Conservation (phyloP, 2,888 invertebrate species). For the Caenorhabditis becei region DNA sequence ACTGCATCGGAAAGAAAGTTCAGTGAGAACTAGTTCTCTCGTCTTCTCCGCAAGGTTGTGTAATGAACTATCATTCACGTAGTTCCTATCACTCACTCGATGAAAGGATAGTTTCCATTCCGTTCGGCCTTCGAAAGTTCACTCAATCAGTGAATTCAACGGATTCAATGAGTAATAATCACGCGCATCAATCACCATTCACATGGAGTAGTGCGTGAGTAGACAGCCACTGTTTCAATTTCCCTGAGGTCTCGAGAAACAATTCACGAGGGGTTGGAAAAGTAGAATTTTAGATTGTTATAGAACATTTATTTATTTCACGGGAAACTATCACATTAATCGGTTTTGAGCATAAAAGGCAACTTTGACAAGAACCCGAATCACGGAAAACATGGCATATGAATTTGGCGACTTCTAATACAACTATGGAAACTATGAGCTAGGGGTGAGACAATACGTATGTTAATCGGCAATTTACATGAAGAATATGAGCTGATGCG, state of each 20-base stretch:
- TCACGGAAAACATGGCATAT: conserved; percentile 3
- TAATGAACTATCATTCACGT: conserved; percentile 42
- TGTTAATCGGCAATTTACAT: neutral
- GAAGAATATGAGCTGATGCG: neutral
- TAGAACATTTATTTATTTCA: neutral
- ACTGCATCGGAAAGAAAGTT: conserved; percentile 11
- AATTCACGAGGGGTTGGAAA: neutral
- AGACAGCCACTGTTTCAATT: neutral
- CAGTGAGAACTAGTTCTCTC: conserved; percentile 33
- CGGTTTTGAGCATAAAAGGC: conserved; percentile 24
- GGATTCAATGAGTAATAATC: conserved; percentile 4
- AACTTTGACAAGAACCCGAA: conserved; percentile 32
- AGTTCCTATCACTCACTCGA: conserved; percentile 2
- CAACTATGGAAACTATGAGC: neutral
- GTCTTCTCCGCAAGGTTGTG: conserved; percentile 36
- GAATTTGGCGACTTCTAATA: neutral
- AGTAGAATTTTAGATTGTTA: neutral
- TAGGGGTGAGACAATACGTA: neutral
- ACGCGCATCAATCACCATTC: neutral
- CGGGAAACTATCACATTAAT: conserved; percentile 23
- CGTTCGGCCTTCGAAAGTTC: conserved; percentile 10
- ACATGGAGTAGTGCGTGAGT: neutral
- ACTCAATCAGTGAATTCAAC: conserved; percentile 1
- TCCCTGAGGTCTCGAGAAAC: neutral
- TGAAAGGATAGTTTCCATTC: conserved; percentile 6